These are phyloP conservation scores for Busseola fusca DNA, from an alignment of 2,888 invertebrate species.

Conservation along the genomic window DNA sequence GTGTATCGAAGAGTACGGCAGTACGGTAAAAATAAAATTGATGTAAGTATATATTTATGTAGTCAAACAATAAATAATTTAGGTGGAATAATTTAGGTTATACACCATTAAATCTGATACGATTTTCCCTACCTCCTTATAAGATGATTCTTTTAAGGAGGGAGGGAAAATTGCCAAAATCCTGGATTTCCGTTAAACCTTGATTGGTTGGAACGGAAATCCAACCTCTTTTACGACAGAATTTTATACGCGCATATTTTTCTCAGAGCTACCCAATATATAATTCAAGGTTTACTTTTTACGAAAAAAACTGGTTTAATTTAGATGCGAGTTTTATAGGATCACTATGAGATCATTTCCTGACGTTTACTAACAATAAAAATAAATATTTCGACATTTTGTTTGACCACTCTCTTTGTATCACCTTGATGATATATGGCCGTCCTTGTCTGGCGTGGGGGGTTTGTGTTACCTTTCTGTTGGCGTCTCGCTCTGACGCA, in stretches of 20 bases:
- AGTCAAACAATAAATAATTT: too few relatives aligned
- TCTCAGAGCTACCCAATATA: slow-evolving; percentile 21
- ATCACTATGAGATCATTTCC: slow-evolving; percentile 82
- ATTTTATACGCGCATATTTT: slow-evolving; percentile 14
- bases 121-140: neutral
- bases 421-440: slow-evolving; percentile 78
- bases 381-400: slow-evolving; percentile 79
- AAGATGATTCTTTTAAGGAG: neutral
- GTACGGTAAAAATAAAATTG: neutral
- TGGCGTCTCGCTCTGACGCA: slow-evolving; percentile 75
- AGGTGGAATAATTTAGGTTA: too few relatives aligned
- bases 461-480: slow-evolving; percentile 67
- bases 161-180: too few relatives aligned
- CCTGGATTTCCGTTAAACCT: too few relatives aligned
- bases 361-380: slow-evolving; percentile 74
- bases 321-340: slow-evolving; percentile 66
- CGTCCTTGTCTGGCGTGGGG: slow-evolving; percentile 69
- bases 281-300: slow-evolving; percentile 67
- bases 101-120: too few relatives aligned
- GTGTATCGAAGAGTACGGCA: neutral
- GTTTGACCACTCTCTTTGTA: slow-evolving; percentile 78
- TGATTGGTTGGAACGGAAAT: slow-evolving; percentile 14
- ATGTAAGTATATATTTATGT: neutral
- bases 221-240: slow-evolving; percentile 20
- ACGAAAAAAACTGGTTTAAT: slow-evolving; percentile 57